Evolutionary conservation across 2,113 vertebrate genomes (phyloP).

Genomic region (Daboia siamensis): DNA sequence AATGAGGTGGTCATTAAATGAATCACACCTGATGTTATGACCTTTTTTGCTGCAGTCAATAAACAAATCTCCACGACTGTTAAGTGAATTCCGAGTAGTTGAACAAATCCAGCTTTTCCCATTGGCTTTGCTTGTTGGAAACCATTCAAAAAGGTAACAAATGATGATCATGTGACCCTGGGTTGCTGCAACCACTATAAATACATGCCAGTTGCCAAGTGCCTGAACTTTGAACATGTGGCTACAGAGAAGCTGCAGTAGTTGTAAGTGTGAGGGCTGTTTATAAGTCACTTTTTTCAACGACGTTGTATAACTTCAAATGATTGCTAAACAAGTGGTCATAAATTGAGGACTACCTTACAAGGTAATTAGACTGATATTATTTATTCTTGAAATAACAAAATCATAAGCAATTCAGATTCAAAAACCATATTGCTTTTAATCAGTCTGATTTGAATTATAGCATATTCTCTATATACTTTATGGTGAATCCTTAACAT

Average conservation of each 20-base stretch:
- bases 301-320: background rate
- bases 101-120: background rate
- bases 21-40: background rate
- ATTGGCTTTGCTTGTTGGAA: background rate
- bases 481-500: background rate
- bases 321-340: background rate
- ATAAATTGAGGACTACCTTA: background rate
- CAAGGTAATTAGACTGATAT: slow-evolving; percentile 6
- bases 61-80: background rate
- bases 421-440: slow-evolving; percentile 1
- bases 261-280: background rate
- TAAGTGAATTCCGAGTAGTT: background rate
- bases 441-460: background rate
- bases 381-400: slow-evolving; percentile 8
- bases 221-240: background rate
- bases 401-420: background rate
- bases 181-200: background rate
- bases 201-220: background rate
- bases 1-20: background rate
- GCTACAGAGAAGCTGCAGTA: background rate
- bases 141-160: background rate
- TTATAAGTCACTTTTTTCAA: background rate
- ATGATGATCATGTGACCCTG: background rate
- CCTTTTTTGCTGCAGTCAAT: background rate
- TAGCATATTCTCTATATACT: background rate